phyloP scores from a whole-genome alignment of 2,113 vertebrate species.

The Hyla sarda region DNA sequence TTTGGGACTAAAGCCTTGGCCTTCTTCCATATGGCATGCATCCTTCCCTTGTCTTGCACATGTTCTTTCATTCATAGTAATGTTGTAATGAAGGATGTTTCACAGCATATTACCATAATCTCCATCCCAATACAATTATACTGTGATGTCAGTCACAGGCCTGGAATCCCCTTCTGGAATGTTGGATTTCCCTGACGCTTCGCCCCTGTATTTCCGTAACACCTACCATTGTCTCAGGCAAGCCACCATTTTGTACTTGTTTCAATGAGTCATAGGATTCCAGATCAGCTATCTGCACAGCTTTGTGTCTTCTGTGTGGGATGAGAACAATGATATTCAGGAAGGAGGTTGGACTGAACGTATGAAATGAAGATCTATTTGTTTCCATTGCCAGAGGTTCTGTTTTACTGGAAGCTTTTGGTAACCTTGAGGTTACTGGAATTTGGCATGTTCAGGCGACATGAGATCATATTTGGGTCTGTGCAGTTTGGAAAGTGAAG shows the following conservation, averaged over 20 bases:
- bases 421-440: conserved; percentile 47
- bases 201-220: conserved; percentile 27
- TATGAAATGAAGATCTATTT: conserved; percentile 32
- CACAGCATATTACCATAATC: conserved; percentile 28
- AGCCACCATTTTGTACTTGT: not conserved
- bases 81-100: conserved; percentile 41
- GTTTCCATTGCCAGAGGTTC: conserved; percentile 41
- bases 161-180: conserved; percentile 51
- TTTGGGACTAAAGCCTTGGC: conserved; percentile 32
- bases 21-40: conserved; percentile 26
- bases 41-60: conserved; percentile 36
- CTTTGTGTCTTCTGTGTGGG: conserved; percentile 10
- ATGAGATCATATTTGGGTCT: conserved; percentile 26
- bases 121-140: conserved; percentile 3
- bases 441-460: conserved; percentile 15
- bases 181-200: conserved; percentile 29
- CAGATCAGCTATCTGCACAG: not conserved
- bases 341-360: conserved; percentile 2
- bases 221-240: conserved; percentile 27
- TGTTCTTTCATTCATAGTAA: not conserved
- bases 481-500: conserved; percentile 1
- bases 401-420: conserved; percentile 46
- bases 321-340: conserved; percentile 41
- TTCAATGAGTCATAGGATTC: conserved; percentile 29
- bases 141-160: conserved; percentile 23